A percentile compares a stretch with the other conserved stretches of the same genome.
Evolutionary conservation across 1,140 invertebrate species (phyloP).

Genomic region (Argopecten irradians): DNA sequence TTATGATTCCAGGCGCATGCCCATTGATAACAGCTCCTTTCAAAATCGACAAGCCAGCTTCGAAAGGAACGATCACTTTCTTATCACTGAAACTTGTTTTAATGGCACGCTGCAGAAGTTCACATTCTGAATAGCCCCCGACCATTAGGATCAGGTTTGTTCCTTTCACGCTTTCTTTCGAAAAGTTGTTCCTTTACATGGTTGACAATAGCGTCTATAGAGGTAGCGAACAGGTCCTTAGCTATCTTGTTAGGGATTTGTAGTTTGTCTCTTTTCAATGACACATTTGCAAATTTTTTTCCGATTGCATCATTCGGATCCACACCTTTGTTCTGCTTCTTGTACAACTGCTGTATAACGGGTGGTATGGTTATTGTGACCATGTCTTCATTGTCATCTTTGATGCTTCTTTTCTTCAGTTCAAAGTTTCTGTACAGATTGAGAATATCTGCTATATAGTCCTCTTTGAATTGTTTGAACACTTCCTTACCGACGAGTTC

Average conservation of each 20-base stretch:
- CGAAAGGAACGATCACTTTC: constrained; percentile 41
- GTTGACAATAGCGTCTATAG: constrained; percentile 15
- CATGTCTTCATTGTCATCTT: neutral
- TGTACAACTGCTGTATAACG: neutral
- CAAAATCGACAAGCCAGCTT: constrained; percentile 41
- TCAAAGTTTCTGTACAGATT: constrained; percentile 28
- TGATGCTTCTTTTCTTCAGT: constrained; percentile 1
- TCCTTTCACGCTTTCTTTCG: neutral
- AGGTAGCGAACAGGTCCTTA: constrained; percentile 34
- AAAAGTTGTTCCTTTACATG: constrained; percentile 31
- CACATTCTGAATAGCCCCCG: constrained; percentile 46
- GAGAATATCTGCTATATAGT: neutral
- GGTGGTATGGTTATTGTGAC: neutral
- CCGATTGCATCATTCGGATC: neutral
- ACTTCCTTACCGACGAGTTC: neutral
- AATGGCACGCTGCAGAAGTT: constrained; percentile 37
- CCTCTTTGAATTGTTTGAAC: neutral
- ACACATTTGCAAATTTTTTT: neutral
- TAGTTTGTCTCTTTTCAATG: constrained; percentile 34
- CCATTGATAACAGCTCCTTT: constrained; percentile 50
- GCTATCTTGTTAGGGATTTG: constrained; percentile 24
- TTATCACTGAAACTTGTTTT: neutral
- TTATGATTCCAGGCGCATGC: constrained; percentile 23
- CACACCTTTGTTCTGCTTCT: constrained; percentile 10
- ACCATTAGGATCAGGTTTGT: constrained; percentile 41